Conservation (phyloP, 2,113 vertebrate species). For the Burhinus bistriatus region DNA sequence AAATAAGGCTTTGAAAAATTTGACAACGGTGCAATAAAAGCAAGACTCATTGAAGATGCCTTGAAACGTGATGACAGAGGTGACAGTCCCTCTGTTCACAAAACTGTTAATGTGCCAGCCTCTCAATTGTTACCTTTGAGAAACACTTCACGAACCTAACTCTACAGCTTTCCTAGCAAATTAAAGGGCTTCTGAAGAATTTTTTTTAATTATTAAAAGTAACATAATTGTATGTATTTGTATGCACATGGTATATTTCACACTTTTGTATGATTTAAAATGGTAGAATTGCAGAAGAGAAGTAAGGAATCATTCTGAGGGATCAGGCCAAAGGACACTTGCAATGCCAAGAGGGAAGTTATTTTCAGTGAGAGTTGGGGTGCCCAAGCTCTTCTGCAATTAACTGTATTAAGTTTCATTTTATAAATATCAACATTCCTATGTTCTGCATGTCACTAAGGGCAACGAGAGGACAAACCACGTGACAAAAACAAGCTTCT, state of each 20-base stretch:
- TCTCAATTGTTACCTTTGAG: background rate
- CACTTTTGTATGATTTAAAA: background rate
- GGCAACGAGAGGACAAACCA: background rate
- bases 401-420: background rate
- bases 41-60: background rate
- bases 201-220: background rate
- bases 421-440: background rate
- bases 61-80: background rate
- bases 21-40: background rate
- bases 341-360: background rate
- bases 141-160: background rate
- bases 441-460: background rate
- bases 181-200: background rate
- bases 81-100: background rate
- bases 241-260: background rate
- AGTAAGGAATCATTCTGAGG: background rate
- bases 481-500: background rate
- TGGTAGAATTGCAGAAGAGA: background rate
- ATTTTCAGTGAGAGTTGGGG: background rate
- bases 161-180: background rate
- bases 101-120: background rate
- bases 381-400: background rate
- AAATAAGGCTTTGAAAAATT: background rate
- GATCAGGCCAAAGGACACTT: background rate
- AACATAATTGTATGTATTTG: background rate